phyloP scores from a whole-genome alignment of 2,888 invertebrate species.

The Hedya salicella region DNA sequence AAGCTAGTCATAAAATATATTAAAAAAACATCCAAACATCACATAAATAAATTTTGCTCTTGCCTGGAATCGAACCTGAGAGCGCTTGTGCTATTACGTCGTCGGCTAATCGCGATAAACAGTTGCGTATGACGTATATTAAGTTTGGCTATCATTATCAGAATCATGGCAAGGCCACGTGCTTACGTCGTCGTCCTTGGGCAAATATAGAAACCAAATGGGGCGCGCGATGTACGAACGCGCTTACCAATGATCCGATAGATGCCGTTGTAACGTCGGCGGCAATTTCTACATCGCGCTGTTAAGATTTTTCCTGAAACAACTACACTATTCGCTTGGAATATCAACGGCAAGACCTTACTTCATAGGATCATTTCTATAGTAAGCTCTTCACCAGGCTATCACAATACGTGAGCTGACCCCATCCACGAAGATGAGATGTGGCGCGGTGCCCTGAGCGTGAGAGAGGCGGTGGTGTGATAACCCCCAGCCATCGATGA shows the following conservation, averaged over 20 bases:
- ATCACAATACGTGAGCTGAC: slow-evolving; percentile 41
- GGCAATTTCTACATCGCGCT: slow-evolving; percentile 31
- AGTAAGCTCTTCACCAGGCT: slow-evolving; percentile 43
- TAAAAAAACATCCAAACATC: no score
- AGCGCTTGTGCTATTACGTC: no score
- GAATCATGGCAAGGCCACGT: neutral
- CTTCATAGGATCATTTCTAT: slow-evolving; percentile 44
- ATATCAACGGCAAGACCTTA: slow-evolving; percentile 24
- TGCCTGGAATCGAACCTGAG: no score
- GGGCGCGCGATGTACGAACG: neutral
- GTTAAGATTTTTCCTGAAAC: slow-evolving; percentile 36
- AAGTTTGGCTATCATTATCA: neutral
- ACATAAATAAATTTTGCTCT: no score
- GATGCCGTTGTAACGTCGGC: slow-evolving; percentile 24
- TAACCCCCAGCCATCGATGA: slow-evolving; percentile 38
- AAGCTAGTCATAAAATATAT: no score
- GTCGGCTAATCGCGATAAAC: no score
- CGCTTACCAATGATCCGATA: slow-evolving; percentile 4
- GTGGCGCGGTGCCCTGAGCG: slow-evolving; percentile 89
- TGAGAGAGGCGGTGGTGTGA: slow-evolving; percentile 54
- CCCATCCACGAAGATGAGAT: slow-evolving; percentile 67
- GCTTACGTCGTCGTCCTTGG: neutral
- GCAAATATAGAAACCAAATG: slow-evolving; percentile 17
- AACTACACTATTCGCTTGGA: slow-evolving; percentile 2
- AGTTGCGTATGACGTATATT: no score